These are phyloP conservation scores for Xestia c-nigrum DNA, from an alignment of 2,888 invertebrate species.

Conservation along the genomic window DNA sequence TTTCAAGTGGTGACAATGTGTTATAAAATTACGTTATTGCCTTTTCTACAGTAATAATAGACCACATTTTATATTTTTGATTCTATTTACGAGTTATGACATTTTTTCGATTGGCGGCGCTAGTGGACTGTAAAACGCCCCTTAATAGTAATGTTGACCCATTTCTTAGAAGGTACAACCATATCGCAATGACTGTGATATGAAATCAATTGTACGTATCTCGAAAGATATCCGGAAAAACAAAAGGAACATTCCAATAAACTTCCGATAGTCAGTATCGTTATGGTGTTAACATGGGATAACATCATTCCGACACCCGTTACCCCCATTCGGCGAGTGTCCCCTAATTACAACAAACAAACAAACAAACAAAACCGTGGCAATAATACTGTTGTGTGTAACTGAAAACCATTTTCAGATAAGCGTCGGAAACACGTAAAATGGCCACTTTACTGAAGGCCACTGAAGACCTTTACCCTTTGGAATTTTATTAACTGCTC, in stretches of 20 bases:
- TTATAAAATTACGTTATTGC: too few relatives aligned
- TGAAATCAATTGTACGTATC: background rate
- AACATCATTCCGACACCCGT: slow-evolving; percentile 43
- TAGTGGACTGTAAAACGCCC: too few relatives aligned
- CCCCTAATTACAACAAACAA: slow-evolving; percentile 53
- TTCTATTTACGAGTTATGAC: too few relatives aligned
- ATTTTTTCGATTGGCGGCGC: too few relatives aligned
- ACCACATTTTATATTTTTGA: too few relatives aligned
- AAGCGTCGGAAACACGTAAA: slow-evolving; percentile 65
- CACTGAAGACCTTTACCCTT: slow-evolving; percentile 66
- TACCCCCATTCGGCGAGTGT: slow-evolving; percentile 31
- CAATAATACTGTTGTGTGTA: slow-evolving; percentile 64
- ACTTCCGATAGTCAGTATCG: slow-evolving; percentile 13
- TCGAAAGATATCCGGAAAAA: slow-evolving; percentile 26
- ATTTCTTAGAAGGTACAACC: background rate
- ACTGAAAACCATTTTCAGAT: slow-evolving; percentile 73
- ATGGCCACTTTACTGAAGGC: slow-evolving; percentile 70
- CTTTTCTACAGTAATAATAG: too few relatives aligned
- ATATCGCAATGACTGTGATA: background rate
- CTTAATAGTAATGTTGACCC: background rate
- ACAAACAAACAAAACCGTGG: slow-evolving; percentile 60
- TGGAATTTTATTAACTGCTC: slow-evolving; percentile 71
- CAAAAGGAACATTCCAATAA: slow-evolving; percentile 35
- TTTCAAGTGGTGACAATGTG: too few relatives aligned
- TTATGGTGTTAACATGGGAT: slow-evolving; percentile 45